Percentiles rank a stretch among this genome's conserved stretches.
Evolutionary conservation across 2,113 vertebrate species (phyloP).

Genomic region (Vanacampus margaritifer): DNA sequence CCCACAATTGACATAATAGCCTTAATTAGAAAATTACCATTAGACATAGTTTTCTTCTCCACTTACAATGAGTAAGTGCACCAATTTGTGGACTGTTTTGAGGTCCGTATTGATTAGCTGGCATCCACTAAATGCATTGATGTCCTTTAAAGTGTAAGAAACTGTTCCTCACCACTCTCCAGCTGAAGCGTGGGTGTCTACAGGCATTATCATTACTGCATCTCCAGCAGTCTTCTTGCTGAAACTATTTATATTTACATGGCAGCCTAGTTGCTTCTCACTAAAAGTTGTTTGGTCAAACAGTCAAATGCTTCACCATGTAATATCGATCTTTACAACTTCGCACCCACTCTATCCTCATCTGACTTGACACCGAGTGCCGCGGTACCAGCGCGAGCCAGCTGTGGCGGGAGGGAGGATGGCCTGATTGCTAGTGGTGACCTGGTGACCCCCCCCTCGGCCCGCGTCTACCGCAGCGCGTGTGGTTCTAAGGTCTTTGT

Average conservation of each 20-base stretch:
- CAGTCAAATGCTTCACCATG: background rate
- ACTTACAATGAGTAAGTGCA: conserved; percentile 10
- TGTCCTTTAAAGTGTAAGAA: conserved; percentile 17
- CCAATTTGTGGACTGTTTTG: background rate
- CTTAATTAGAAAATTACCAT: conserved; percentile 28
- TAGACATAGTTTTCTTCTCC: conserved; percentile 6
- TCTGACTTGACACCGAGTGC: conserved; percentile 28
- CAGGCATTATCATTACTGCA: conserved; percentile 37
- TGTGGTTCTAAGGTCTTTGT: conserved; percentile 58
- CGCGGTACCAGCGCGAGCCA: conserved; percentile 64
- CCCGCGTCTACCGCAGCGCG: conserved; percentile 27
- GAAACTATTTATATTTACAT: conserved; percentile 47
- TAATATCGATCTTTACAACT: conserved; percentile 37
- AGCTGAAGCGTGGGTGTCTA: conserved; percentile 48
- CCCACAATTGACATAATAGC: background rate
- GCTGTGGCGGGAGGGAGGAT: conserved; percentile 41
- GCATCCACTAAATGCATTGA: conserved; percentile 1
- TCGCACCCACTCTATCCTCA: conserved; percentile 31
- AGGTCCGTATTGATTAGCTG: conserved; percentile 1
- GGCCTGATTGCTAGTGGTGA: conserved; percentile 38
- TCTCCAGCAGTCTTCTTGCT: conserved; percentile 25
- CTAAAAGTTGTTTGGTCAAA: conserved; percentile 6
- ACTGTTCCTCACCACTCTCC: conserved; percentile 15
- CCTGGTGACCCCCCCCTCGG: conserved; percentile 22
- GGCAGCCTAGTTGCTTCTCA: conserved; percentile 25